Evolutionary conservation across 2,888 invertebrate genomes (phyloP).

Genomic region (Cantharis rustica): DNA sequence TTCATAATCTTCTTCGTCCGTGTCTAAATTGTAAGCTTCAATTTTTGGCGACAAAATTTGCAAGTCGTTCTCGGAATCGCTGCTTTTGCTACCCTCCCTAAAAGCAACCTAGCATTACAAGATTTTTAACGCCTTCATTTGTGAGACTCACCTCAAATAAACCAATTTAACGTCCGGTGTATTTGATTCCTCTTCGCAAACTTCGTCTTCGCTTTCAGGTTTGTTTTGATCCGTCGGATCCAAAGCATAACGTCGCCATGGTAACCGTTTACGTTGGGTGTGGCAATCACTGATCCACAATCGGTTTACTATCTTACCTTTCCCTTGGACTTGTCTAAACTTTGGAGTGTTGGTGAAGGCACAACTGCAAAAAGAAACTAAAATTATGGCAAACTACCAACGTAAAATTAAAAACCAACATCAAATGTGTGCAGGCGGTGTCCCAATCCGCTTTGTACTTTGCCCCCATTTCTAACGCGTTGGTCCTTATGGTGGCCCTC

Average conservation of each 20-base stretch:
- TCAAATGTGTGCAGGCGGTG: conserved; percentile 77
- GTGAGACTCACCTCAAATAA: not conserved
- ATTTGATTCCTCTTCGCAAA: conserved; percentile 51
- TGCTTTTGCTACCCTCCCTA: not conserved
- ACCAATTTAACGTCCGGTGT: conserved; percentile 12
- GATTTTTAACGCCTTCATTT: not conserved
- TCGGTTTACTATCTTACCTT: conserved; percentile 68
- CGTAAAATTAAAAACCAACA: conserved; percentile 64
- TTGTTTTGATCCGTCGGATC: conserved; percentile 56
- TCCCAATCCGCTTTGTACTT: conserved; percentile 79
- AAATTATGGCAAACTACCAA: conserved; percentile 12
- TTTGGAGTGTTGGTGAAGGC: conserved; percentile 91
- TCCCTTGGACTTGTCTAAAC: conserved; percentile 71
- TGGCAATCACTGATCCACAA: conserved; percentile 78
- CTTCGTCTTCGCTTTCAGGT: conserved; percentile 62
- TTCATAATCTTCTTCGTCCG: conserved; percentile 49
- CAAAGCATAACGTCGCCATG: conserved; percentile 69
- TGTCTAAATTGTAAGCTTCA: conserved; percentile 45
- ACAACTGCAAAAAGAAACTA: conserved; percentile 67
- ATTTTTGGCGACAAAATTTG: conserved; percentile 9
- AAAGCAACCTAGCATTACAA: not conserved
- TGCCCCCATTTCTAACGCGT: conserved; percentile 79
- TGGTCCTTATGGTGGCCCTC: conserved; percentile 68
- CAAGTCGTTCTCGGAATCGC: not conserved
- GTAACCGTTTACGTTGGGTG: conserved; percentile 63